Percentiles rank a stretch among this genome's conserved stretches.
phyloP scores from a whole-genome alignment of 2,113 vertebrate species.

The Mionectes macconnelli region DNA sequence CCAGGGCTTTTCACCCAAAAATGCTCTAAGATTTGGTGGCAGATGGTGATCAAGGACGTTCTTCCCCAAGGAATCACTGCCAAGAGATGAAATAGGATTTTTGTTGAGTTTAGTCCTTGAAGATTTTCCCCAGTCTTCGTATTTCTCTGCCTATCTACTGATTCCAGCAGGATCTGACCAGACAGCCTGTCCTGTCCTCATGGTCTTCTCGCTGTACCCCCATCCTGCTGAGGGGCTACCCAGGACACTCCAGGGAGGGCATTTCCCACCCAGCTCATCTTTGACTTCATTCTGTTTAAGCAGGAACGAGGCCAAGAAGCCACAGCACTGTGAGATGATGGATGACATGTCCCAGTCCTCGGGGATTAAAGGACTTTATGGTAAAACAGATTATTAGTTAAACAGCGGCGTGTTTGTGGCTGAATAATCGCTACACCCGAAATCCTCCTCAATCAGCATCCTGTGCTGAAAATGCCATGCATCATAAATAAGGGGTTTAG shows the following conservation, averaged over 20 bases:
- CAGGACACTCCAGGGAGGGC: background rate
- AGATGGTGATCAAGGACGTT: background rate
- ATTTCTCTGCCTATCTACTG: background rate
- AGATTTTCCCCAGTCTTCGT: background rate
- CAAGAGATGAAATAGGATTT: background rate
- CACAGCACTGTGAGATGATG: accelerated
- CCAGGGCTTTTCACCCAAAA: background rate
- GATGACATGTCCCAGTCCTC: background rate
- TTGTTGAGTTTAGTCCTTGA: background rate
- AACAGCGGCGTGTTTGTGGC: background rate
- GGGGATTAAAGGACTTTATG: background rate
- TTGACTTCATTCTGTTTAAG: background rate
- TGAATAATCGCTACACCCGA: background rate
- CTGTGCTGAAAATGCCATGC: conserved; percentile 39
- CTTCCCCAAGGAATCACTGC: background rate
- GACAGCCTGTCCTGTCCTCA: background rate
- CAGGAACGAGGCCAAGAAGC: background rate
- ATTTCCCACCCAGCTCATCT: background rate
- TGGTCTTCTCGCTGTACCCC: accelerated
- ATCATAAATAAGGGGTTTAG: conserved; percentile 56
- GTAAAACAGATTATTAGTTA: background rate
- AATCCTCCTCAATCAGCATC: conserved; percentile 48
- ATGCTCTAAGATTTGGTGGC: accelerated
- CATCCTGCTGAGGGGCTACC: background rate
- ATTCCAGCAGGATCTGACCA: background rate